Base-by-base conservation (phyloP, 2,888 invertebrate species). In the Napeogenes inachia region DNA sequence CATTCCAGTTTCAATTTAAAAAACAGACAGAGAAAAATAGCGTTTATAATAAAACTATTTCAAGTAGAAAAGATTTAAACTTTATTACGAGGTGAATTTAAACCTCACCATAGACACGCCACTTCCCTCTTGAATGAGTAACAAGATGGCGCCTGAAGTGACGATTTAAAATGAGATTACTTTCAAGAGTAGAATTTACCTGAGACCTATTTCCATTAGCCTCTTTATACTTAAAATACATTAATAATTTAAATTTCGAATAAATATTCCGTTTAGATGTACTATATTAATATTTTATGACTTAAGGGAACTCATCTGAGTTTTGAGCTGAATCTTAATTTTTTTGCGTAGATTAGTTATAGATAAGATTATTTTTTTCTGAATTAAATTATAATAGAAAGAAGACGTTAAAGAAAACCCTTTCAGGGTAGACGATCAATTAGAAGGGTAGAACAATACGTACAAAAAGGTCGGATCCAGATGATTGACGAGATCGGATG, bases 401-500 rank as follows among this genome's bases (percentile, higher is more conserved):
- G 50, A 50, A 46, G 30, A 32, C 56, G 56, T 12, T 47, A 61
- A 60, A 50, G 45, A 38, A 79, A 73, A 78, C 80, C 77, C 78
- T 78, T 81, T 76, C 67, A 42, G 42, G 59, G 70, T 73, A 73
- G 79, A 75, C 72, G 78, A 73, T 82, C 79, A 79, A 83, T 84
- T 81, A 74, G 59, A 63, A 68, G 72, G 70, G 62, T 68, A 66
- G 78, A 80, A 84, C 80, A 84, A 83, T 75, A 69, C 76, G 54
- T 66, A 70, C 74, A 77, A 78, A 42, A 81, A 77, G 74, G 68
- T 65, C 60, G 67, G 74, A 70, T 73, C 73, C 56, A 71, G 73
- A 83, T 84, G 85, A 85, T 86, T 85, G 84, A 86, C 78, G 84
- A 82, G 69, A 54, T 47, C 59, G 33, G 50, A 53, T 56, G 45